Evolutionary conservation across 2,797 vertebrate genomes (phyloP), one percentile per base, ranked within the genome.

Genomic region (Hipposideros larvatus): DNA sequence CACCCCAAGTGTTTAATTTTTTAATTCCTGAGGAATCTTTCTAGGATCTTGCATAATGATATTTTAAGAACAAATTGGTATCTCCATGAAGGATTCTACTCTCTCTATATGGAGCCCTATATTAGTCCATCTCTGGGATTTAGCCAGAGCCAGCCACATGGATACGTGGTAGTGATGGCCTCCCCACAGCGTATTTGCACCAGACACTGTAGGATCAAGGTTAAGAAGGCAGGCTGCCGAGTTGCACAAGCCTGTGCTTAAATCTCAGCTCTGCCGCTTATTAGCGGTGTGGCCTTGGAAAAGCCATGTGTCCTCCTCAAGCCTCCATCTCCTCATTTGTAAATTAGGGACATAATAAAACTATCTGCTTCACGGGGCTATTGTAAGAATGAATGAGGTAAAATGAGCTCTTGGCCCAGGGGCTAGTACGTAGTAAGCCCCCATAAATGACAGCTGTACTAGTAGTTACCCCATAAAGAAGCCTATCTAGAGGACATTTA

Each of bases 361-460:
- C 16, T 84, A 46, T 85, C 19, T 43, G 66, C 46, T 80, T 48
- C 66, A 37, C 13, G 13, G 14, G 41, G 22, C 43, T 41, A 5
- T 57, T 78, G 34, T 87, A 51, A 94, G 31, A 95, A 74, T 91
- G 90, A 83, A 34, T 1, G 11, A 82, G 46, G 37, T 68, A 78
- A 87, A 91, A 77, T 78, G 78, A 88, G 43, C 28, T 82, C n/a
- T 90, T 91, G 93, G 86, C 91, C 41, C 14, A 73, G 70, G n/a
- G 26, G 68, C 80, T 77, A 46, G 55, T 84, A 90, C 22, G 3
- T 14, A 75, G 26, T 46, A 84, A 57, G 43, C 41, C n/a, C 15
- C 73, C 24, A 43, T 68, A 66, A 84, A 79, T 82, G 48, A 83
- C 43, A 75, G 66, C 57, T 74, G 22, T 83, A 70, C 48, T 43